Conservation (phyloP, 1,140 invertebrate genomes). For the Lithobius niger region DNA sequence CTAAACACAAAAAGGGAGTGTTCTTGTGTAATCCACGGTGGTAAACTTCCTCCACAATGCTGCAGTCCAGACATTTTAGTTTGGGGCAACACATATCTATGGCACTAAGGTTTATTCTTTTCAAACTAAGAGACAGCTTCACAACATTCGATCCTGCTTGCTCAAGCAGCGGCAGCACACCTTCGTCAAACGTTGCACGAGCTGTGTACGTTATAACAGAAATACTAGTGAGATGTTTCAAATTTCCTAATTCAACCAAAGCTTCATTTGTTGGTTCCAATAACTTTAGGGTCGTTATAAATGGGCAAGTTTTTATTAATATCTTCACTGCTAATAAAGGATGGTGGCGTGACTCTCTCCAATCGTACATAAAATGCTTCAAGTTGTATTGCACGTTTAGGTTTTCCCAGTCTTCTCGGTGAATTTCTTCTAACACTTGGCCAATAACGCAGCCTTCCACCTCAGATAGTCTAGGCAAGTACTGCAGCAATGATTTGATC, state of each 20-base stretch:
- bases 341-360: neutral
- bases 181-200: neutral
- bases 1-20: neutral
- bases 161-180: neutral
- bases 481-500: neutral
- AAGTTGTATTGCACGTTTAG: neutral
- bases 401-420: neutral
- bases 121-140: neutral
- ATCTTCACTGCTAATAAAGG: neutral
- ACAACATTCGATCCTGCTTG: neutral
- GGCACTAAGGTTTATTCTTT: neutral
- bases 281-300: constrained; percentile 1
- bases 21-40: no score
- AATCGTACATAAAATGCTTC: constrained; percentile 4
- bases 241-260: neutral
- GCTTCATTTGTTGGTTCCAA: constrained; percentile 1
- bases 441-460: constrained; percentile 3
- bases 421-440: neutral
- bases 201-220: neutral
- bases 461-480: neutral
- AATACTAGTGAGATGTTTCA: neutral
- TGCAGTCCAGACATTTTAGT: constrained; percentile 2
- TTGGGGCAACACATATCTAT: neutral
- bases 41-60: neutral
- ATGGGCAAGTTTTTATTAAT: neutral